Evolutionary conservation across 1,140 invertebrate genomes (phyloP), one percentile per base, ranked within the genome.

Genomic region (Latrodectus geometricus): DNA sequence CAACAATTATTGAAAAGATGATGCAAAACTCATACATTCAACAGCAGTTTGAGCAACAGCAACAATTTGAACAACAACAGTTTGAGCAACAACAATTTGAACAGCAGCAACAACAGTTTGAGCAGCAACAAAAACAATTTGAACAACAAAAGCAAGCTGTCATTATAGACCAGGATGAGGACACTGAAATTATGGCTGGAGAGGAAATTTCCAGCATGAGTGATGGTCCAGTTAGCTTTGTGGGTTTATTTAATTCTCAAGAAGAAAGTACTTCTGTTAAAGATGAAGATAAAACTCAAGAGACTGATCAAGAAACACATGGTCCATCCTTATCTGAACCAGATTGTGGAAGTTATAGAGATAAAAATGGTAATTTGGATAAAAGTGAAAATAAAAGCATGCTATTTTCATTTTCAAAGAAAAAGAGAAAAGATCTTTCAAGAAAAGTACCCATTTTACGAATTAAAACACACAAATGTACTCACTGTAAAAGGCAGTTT

Each of bases 391-490:
- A 61, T 4, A 74, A 83, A 23, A 66, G 23, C 14, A 14, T 87
- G 17, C 23, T 54, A 21, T 48, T 66, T 14, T 52, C 21, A 20
- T 61, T 49, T 14, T 23, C 68, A 21, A 82, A 76, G 73, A 87
- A 87, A 65, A 87, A 61, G 61, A 87, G 76, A n/a, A 75, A 80
- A 75, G 85, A 87, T 20, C 78, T 50, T 21, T 75, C 56, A 17
- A 77, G 54, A 66, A 81, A 81, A 52, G 78, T 87, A 9, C 79
- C 78, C 21, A 82, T 87, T 21, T 50, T 87, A 11, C 78, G 79
- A n/a, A 87, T 87, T 5, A 87, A 87, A 61, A 81, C 86, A n/a
- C 79, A 87, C 49, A 82, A 81, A 49, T 87, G 86, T 50, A 82
- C 78, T 11, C 73, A 81, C 49, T 87, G 86, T 65, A 81, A 82